Percentiles rank a stretch among this genome's conserved stretches.
Evolutionary conservation across 2,797 vertebrate species (phyloP).

Genomic region (Falco novaeseelandiae): DNA sequence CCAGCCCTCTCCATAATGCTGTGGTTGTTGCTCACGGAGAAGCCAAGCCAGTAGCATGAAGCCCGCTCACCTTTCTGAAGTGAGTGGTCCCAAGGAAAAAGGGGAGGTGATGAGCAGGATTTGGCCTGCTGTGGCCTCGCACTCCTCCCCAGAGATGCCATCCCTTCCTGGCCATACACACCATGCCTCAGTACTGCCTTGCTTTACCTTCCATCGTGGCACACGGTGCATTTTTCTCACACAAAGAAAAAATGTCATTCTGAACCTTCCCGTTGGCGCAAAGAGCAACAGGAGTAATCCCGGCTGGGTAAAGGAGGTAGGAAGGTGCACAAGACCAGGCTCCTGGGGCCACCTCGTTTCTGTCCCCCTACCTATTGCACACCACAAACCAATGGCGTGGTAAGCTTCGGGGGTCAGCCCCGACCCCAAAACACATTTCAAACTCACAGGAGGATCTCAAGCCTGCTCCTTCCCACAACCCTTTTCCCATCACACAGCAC

Average conservation of each 20-base stretch:
- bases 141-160: not conserved
- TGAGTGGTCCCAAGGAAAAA: not conserved
- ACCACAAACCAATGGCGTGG: rapidly evolving
- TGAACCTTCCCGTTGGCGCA: rapidly evolving
- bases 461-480: not conserved
- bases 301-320: not conserved
- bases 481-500: not conserved
- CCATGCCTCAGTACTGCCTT: not conserved
- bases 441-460: slow-evolving; percentile 30
- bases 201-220: not conserved
- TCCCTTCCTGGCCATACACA: not conserved
- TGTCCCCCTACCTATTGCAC: not conserved
- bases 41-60: not conserved
- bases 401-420: not conserved
- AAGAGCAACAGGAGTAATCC: not conserved
- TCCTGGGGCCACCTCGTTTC: not conserved
- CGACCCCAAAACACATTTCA: not conserved
- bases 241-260: not conserved
- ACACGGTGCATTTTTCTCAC: rapidly evolving
- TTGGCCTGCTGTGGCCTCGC: not conserved
- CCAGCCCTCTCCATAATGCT: not conserved
- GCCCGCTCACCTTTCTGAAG: not conserved
- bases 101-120: not conserved
- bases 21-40: slow-evolving; percentile 26
- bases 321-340: not conserved